These are phyloP conservation scores for Hyles vespertilio DNA, from an alignment of 1,140 invertebrate species.

Conservation along the genomic window DNA sequence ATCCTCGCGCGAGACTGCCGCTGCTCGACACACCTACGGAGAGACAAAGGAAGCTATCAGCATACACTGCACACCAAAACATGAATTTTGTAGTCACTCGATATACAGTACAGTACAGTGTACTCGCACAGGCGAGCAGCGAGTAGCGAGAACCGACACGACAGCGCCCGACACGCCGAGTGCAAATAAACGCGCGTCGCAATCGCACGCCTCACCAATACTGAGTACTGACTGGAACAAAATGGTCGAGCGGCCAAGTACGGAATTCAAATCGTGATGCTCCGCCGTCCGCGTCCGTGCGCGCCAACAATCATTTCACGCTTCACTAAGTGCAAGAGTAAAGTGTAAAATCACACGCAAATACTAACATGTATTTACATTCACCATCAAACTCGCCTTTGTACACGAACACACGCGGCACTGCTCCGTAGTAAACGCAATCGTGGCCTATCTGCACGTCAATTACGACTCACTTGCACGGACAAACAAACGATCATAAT, in stretches of 20 bases:
- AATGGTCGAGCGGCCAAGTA: constrained; percentile 20
- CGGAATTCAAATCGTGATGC: constrained; percentile 41
- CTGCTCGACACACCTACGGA: constrained; percentile 57
- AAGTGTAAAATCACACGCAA: constrained; percentile 62
- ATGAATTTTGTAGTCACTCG: constrained; percentile 34
- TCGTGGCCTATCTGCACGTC: background rate
- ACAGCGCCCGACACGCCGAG: constrained; percentile 5
- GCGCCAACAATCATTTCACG: constrained; percentile 56
- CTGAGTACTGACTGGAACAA: constrained; percentile 58
- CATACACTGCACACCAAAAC: constrained; percentile 41
- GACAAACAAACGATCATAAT: constrained; percentile 2
- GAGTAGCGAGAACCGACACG: too few species aligned
- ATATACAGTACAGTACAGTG: constrained; percentile 23
- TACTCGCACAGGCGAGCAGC: too few species aligned
- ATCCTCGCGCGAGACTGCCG: constrained; percentile 34
- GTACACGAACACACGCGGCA: background rate
- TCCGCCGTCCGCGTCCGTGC: constrained; percentile 12
- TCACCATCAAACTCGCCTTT: constrained; percentile 3
- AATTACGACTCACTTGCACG: constrained; percentile 1
- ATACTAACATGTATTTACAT: constrained; percentile 30
- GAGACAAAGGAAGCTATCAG: constrained; percentile 54
- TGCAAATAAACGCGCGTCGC: constrained; percentile 46
- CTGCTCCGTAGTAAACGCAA: background rate
- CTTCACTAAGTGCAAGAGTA: constrained; percentile 58
- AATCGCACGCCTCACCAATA: constrained; percentile 59